Evolutionary conservation across 1,140 invertebrate species (phyloP).

Genomic region (Neuroterus valhalla): DNA sequence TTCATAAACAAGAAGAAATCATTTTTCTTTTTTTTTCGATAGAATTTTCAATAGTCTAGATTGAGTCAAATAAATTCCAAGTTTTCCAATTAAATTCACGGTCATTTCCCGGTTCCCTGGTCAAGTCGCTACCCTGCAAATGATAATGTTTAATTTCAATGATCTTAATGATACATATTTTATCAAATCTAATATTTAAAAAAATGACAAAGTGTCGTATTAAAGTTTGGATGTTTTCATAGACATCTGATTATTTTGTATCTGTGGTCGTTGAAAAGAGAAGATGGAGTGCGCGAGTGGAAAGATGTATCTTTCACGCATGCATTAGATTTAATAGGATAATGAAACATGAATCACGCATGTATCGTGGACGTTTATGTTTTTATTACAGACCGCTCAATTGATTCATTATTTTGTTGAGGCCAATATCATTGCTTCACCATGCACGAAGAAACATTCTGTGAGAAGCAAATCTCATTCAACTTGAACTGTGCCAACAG

Average conservation of each 20-base stretch:
- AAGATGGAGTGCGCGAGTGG: not conserved
- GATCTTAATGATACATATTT: too few relatives aligned
- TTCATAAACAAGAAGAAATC: too few relatives aligned
- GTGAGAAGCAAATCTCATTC: constrained; percentile 20
- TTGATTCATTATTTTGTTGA: constrained; percentile 70
- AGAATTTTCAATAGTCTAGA: too few relatives aligned
- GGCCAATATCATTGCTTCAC: constrained; percentile 63
- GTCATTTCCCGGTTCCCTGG: too few relatives aligned
- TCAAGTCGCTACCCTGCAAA: too few relatives aligned
- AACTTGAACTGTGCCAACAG: not conserved
- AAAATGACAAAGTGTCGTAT: too few relatives aligned
- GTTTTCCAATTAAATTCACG: too few relatives aligned
- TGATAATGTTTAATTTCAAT: too few relatives aligned
- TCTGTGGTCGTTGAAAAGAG: constrained; percentile 1
- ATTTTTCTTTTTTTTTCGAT: too few relatives aligned
- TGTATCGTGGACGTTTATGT: constrained; percentile 64
- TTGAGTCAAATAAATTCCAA: too few relatives aligned
- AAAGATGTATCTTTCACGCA: constrained; percentile 53
- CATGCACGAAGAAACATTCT: constrained; percentile 21
- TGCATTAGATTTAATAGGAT: constrained; percentile 67
- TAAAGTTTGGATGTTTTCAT: not conserved
- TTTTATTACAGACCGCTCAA: constrained; percentile 65
- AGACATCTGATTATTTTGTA: constrained; percentile 8
- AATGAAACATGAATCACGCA: constrained; percentile 67
- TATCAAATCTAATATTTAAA: too few relatives aligned